Evolutionary conservation across 92 coral and sea anemone genomes (phyloP).

Genomic region (Epizoanthus fatuus): DNA sequence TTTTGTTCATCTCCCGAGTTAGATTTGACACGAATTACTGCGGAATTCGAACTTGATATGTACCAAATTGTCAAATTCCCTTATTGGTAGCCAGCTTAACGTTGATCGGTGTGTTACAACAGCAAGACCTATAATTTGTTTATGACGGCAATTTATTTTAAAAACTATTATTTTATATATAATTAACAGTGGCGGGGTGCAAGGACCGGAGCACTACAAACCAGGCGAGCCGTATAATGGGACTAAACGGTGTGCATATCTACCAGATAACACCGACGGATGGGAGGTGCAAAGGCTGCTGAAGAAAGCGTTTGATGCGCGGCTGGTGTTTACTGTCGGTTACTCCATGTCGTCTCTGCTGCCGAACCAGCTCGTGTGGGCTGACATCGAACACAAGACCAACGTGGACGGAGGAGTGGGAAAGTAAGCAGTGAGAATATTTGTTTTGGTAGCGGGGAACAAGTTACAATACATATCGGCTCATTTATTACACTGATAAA

Average conservation of each 20-base stretch:
- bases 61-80: no score
- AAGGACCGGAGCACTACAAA: conserved; percentile 36
- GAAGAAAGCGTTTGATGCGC: conserved; percentile 28
- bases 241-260: conserved; percentile 23
- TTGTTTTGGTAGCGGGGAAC: no score
- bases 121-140: no score
- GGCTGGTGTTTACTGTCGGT: conserved; percentile 25
- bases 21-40: no score
- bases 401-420: conserved; percentile 22
- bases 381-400: conserved; percentile 26
- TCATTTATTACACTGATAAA: no score
- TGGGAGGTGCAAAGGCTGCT: conserved; percentile 2
- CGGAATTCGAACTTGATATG: no score
- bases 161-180: no score
- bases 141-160: no score
- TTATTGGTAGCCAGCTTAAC: no score
- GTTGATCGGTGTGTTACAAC: no score
- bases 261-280: conserved; percentile 24
- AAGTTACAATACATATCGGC: no score
- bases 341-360: conserved; percentile 18
- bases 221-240: conserved; percentile 25
- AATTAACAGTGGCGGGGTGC: conserved; percentile 9
- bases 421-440: not conserved
- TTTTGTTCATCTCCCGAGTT: no score
- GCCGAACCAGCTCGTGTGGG: conserved; percentile 43